Evolutionary conservation across 2,888 invertebrate genomes (phyloP).

Genomic region (Drosophila atripex): DNA sequence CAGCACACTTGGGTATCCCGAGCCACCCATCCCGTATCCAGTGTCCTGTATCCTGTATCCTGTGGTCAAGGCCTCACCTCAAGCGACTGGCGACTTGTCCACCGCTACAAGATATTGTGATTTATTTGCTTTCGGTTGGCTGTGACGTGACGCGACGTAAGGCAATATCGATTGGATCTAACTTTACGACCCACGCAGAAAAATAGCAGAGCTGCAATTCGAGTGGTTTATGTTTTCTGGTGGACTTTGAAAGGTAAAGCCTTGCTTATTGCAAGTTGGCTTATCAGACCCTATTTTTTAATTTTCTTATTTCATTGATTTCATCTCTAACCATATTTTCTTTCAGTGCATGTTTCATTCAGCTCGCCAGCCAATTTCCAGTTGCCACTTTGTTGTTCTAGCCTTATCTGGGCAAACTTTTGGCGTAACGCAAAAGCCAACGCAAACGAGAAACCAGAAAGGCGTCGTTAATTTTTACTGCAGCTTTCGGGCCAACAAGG

Average conservation of each 20-base stretch:
- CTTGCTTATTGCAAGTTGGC: no score
- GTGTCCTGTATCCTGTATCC: conserved; percentile 27
- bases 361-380: conserved; percentile 36
- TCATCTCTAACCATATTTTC: not conserved
- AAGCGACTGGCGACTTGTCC: conserved; percentile 59
- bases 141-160: conserved; percentile 61
- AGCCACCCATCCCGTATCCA: conserved; percentile 28
- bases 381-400: conserved; percentile 61
- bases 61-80: conserved; percentile 72
- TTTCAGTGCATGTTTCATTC: not conserved
- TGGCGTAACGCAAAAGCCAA: conserved; percentile 44
- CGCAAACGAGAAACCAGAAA: conserved; percentile 38
- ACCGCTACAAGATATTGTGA: conserved; percentile 73
- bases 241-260: not conserved
- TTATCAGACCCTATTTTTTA: not conserved
- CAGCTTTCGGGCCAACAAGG: conserved; percentile 20
- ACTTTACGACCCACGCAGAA: conserved; percentile 33
- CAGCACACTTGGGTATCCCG: conserved; percentile 13
- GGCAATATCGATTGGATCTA: conserved; percentile 65
- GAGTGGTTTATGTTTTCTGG: not conserved
- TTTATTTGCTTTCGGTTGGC: conserved; percentile 69
- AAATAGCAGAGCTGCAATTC: conserved; percentile 15
- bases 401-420: conserved; percentile 71
- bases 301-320: not conserved
- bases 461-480: conserved; percentile 76